Evolutionary conservation across 30 jellyfish, hydroid and myxozoan genomes (phyloP).

Genomic region (Cassiopea andromeda): DNA sequence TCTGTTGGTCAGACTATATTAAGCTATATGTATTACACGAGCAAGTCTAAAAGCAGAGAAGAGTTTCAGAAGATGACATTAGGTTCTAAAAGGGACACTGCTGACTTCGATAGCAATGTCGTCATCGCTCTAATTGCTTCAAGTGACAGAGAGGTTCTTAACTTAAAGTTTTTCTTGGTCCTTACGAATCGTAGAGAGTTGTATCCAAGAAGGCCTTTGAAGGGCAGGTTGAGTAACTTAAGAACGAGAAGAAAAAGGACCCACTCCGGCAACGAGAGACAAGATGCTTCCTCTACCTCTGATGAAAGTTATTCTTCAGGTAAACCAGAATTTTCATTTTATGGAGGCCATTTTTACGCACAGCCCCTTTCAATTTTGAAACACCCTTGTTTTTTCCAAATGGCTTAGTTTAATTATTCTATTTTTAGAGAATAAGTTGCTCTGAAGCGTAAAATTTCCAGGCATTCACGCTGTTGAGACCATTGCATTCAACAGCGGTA

Average conservation of each 20-base stretch:
- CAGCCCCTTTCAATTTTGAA: background rate
- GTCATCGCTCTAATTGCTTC: constrained; percentile 70
- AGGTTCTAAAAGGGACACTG: constrained; percentile 77
- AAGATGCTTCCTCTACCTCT: constrained; percentile 35
- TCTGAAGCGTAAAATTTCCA: no score
- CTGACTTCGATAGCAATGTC: constrained; percentile 93
- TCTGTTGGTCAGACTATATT: constrained; percentile 64
- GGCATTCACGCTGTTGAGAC: no score
- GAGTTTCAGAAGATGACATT: constrained; percentile 78
- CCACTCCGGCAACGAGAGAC: constrained; percentile 72
- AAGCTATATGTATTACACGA: constrained; percentile 78
- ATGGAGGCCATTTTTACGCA: background rate
- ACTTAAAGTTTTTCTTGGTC: constrained; percentile 77
- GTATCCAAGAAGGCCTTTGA: constrained; percentile 71
- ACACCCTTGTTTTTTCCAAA: background rate
- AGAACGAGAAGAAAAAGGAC: constrained; percentile 81
- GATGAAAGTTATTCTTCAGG: constrained; percentile 44
- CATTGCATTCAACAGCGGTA: no score
- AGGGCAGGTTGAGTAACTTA: constrained; percentile 59
- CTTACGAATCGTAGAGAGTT: constrained; percentile 87
- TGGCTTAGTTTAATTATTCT: no score
- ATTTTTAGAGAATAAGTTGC: no score
- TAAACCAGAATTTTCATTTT: background rate
- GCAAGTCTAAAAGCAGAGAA: constrained; percentile 53
- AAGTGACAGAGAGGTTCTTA: constrained; percentile 74